These are phyloP conservation scores for Lagopus leucura DNA, from an alignment of 2,113 vertebrate species.

Conservation along the genomic window DNA sequence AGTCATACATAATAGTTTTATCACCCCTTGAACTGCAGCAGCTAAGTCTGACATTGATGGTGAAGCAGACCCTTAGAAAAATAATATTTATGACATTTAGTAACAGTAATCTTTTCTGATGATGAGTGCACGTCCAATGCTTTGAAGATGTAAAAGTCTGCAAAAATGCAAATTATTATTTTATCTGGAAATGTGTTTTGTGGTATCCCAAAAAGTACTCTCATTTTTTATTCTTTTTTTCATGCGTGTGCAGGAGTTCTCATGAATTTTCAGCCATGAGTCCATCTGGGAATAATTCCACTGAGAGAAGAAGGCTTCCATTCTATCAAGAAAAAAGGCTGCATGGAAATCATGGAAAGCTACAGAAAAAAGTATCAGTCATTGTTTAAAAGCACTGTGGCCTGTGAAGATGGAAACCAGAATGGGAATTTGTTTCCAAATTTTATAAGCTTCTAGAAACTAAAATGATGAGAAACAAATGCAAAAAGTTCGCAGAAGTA, in stretches of 20 bases:
- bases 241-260: slow-evolving; percentile 36
- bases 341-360: slow-evolving; percentile 28
- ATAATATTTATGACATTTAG: neutral
- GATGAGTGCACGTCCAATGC: neutral
- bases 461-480: slow-evolving; percentile 54
- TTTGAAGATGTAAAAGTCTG: slow-evolving; percentile 34
- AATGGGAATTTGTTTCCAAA: slow-evolving; percentile 14
- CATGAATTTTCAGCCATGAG: slow-evolving; percentile 24
- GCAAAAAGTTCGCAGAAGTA: neutral
- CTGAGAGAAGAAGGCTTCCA: slow-evolving; percentile 23
- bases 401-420: slow-evolving; percentile 61
- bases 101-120: neutral
- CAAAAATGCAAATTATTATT: slow-evolving; percentile 40
- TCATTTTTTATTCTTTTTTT: slow-evolving; percentile 32
- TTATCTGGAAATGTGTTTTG: slow-evolving; percentile 40
- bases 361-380: slow-evolving; percentile 54
- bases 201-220: slow-evolving; percentile 4
- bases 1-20: neutral
- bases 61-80: neutral
- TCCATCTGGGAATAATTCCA: slow-evolving; percentile 62
- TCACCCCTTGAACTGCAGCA: neutral
- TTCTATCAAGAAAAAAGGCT: slow-evolving; percentile 46
- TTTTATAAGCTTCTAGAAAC: slow-evolving; percentile 46
- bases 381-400: slow-evolving; percentile 52
- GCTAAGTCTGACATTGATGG: neutral